A percentile compares a stretch with the other conserved stretches of the same genome.
These are phyloP conservation scores for Cryptotis parvus DNA, from an alignment of 2,113 vertebrate genomes.

Conservation along the genomic window DNA sequence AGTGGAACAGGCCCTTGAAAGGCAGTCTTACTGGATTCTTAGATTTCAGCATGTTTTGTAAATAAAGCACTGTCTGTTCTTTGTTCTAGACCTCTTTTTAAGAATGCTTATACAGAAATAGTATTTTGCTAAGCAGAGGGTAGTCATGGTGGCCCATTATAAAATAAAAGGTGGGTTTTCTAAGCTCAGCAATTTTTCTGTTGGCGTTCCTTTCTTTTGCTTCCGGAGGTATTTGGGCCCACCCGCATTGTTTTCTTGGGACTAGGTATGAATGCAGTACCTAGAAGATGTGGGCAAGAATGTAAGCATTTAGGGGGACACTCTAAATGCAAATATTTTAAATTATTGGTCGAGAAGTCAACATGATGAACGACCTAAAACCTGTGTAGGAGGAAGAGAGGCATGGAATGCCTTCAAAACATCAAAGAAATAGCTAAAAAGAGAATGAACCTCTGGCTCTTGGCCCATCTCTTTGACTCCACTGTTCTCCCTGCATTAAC, in stretches of 20 bases:
- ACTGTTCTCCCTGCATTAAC: too few relatives aligned
- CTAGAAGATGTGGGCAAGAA: background rate
- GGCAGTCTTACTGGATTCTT: background rate
- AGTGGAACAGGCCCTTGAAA: background rate
- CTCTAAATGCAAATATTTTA: background rate
- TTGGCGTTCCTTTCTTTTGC: background rate
- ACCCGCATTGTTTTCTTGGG: background rate
- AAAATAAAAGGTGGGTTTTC: background rate
- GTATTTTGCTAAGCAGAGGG: slow-evolving; percentile 8
- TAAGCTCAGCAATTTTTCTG: background rate
- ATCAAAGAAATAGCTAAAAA: too few relatives aligned
- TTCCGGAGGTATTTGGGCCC: background rate
- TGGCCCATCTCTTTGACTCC: too few relatives aligned
- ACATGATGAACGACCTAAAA: too few relatives aligned
- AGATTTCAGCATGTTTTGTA: background rate
- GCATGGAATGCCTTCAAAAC: too few relatives aligned
- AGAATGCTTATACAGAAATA: background rate
- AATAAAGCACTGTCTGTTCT: background rate
- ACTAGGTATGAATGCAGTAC: slow-evolving; percentile 7
- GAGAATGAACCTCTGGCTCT: too few relatives aligned
- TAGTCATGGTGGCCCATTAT: background rate
- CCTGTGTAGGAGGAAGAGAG: too few relatives aligned
- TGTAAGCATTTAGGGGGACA: background rate
- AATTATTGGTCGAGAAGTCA: too few relatives aligned
- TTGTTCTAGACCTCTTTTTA: slow-evolving; percentile 5